These are phyloP conservation scores for Macrobrachium nipponense DNA, from an alignment of 1,140 invertebrate genomes.

Conservation along the genomic window DNA sequence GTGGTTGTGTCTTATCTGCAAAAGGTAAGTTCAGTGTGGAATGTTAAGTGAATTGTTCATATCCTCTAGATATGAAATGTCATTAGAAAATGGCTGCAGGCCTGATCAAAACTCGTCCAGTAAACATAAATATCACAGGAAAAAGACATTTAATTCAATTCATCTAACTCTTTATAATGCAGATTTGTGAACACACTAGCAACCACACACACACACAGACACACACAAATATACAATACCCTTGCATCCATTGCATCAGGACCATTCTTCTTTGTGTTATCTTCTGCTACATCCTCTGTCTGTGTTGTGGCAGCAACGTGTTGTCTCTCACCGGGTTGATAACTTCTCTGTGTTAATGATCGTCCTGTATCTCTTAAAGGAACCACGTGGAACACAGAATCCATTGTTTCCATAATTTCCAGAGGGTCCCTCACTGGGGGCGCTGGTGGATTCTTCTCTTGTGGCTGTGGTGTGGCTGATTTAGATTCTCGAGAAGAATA, in stretches of 20 bases:
- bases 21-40: not conserved
- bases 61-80: too few species aligned
- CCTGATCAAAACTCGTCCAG: too few species aligned
- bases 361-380: constrained; percentile 49
- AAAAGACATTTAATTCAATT: too few species aligned
- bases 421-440: constrained; percentile 40
- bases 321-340: constrained; percentile 1
- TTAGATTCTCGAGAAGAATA: not conserved
- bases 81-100: too few species aligned
- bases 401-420: constrained; percentile 57
- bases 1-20: constrained; percentile 47
- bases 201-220: too few species aligned
- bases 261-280: not conserved
- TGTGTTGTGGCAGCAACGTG: constrained; percentile 41
- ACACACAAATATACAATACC: not conserved
- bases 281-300: constrained; percentile 28
- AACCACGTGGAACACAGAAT: constrained; percentile 56
- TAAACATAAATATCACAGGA: too few species aligned
- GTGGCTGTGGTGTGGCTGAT: not conserved
- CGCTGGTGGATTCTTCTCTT: not conserved
- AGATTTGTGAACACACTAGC: too few species aligned
- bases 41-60: too few species aligned
- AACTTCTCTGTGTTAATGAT: constrained; percentile 32
- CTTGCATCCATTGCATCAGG: not conserved
- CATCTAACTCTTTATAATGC: too few species aligned